A percentile compares a stretch with the other conserved stretches of the same genome.
Conservation (phyloP, 2,888 invertebrate species). For the Sericinus montela region DNA sequence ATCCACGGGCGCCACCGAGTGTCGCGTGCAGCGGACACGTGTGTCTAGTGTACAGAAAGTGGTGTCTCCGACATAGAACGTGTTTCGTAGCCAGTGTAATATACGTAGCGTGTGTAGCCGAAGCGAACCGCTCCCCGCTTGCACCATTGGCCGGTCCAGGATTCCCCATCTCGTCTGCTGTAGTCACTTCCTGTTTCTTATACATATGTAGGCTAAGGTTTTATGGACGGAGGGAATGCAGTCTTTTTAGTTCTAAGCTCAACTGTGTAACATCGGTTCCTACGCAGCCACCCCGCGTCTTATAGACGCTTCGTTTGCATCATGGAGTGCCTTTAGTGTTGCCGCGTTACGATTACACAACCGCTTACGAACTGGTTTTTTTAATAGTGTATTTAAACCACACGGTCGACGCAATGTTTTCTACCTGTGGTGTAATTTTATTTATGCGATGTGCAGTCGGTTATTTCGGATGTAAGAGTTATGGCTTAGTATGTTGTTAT, state of each 20-base stretch:
- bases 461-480: neutral
- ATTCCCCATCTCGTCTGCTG: constrained; percentile 35
- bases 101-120: too few species aligned
- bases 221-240: neutral
- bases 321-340: constrained; percentile 57
- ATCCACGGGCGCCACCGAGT: constrained; percentile 17
- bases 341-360: constrained; percentile 13
- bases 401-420: neutral
- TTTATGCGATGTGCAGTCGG: neutral
- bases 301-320: constrained; percentile 1
- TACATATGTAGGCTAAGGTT: constrained; percentile 42
- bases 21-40: constrained; percentile 20
- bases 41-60: neutral
- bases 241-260: neutral
- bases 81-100: neutral
- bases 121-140: neutral
- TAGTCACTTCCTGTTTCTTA: constrained; percentile 60
- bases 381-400: constrained; percentile 3
- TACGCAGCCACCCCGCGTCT: constrained; percentile 25
- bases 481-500: constrained; percentile 33
- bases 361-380: constrained; percentile 55
- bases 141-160: neutral
- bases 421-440: neutral
- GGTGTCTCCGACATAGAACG: neutral
- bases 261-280: neutral